Percentiles rank a stretch among this genome's conserved stretches.
Evolutionary conservation across 2,888 invertebrate species (phyloP).

Genomic region (Nymphalis polychloros): DNA sequence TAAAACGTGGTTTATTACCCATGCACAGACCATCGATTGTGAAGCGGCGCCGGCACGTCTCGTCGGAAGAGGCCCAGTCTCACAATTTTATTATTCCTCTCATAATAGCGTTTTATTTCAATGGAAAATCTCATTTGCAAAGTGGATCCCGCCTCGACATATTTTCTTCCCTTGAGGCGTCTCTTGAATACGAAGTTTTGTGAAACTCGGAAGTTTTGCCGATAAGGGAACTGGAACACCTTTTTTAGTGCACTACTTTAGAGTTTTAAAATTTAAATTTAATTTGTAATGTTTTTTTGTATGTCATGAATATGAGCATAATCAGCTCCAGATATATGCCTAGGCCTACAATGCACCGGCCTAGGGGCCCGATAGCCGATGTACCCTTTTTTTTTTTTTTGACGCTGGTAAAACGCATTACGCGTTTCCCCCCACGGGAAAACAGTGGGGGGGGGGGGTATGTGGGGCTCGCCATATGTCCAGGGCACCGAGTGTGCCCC

Average conservation of each 20-base stretch:
- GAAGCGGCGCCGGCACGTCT: constrained; percentile 36
- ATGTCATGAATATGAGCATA: too few species aligned
- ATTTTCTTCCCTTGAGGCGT: constrained; percentile 23
- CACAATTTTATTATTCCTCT: constrained; percentile 32
- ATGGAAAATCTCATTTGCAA: constrained; percentile 37
- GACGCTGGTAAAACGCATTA: too few species aligned
- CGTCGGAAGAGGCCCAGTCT: constrained; percentile 21
- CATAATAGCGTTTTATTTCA: constrained; percentile 35
- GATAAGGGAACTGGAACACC: background rate
- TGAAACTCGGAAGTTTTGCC: constrained; percentile 21
- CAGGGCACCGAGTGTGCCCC: too few species aligned
- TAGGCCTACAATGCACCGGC: too few species aligned
- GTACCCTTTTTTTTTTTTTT: too few species aligned
- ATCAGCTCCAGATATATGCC: too few species aligned
- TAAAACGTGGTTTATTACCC: background rate
- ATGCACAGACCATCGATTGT: constrained; percentile 26
- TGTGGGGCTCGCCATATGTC: too few species aligned
- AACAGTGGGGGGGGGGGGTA: too few species aligned
- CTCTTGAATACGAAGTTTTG: constrained; percentile 33
- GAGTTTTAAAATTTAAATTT: background rate
- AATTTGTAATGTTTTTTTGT: background rate
- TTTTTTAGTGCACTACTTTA: background rate
- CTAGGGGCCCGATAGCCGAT: too few species aligned
- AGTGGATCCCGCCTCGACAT: constrained; percentile 26
- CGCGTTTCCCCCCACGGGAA: too few species aligned